Evolutionary conservation across 2,888 invertebrate genomes (phyloP).

Genomic region (Tenthredo livida): DNA sequence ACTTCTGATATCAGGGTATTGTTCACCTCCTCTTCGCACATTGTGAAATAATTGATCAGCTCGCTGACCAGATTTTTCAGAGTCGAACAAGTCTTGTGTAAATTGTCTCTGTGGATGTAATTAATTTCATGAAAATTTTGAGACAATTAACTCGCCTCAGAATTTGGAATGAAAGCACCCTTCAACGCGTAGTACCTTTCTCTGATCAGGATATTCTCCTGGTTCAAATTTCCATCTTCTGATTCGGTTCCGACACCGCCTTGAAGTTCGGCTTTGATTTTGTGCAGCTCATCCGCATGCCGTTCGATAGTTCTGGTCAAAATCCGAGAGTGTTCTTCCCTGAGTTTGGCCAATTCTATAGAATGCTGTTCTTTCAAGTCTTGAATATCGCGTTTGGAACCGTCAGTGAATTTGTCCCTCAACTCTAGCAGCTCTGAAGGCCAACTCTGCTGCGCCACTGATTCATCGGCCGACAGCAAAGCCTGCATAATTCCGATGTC

Average conservation of each 20-base stretch:
- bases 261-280: slow-evolving; percentile 58
- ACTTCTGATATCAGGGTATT: slow-evolving; percentile 86
- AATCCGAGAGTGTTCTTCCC: slow-evolving; percentile 66
- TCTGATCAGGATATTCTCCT: slow-evolving; percentile 77
- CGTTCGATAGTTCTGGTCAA: slow-evolving; percentile 65
- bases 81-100: slow-evolving; percentile 84
- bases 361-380: slow-evolving; percentile 81
- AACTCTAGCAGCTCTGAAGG: slow-evolving; percentile 87
- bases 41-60: slow-evolving; percentile 86
- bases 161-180: background rate
- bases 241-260: slow-evolving; percentile 49
- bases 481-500: slow-evolving; percentile 79
- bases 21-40: slow-evolving; percentile 90
- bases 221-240: slow-evolving; percentile 50
- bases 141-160: background rate
- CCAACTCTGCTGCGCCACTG: slow-evolving; percentile 86
- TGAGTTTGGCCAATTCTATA: slow-evolving; percentile 81
- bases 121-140: background rate
- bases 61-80: slow-evolving; percentile 85
- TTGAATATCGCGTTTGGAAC: slow-evolving; percentile 82
- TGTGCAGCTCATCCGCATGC: slow-evolving; percentile 67
- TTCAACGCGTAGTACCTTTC: slow-evolving; percentile 79
- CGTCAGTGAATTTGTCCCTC: slow-evolving; percentile 86
- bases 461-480: slow-evolving; percentile 83
- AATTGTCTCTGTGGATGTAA: slow-evolving; percentile 81